Conservation (phyloP, 1,140 invertebrate species). For the Plutomurus gul region DNA sequence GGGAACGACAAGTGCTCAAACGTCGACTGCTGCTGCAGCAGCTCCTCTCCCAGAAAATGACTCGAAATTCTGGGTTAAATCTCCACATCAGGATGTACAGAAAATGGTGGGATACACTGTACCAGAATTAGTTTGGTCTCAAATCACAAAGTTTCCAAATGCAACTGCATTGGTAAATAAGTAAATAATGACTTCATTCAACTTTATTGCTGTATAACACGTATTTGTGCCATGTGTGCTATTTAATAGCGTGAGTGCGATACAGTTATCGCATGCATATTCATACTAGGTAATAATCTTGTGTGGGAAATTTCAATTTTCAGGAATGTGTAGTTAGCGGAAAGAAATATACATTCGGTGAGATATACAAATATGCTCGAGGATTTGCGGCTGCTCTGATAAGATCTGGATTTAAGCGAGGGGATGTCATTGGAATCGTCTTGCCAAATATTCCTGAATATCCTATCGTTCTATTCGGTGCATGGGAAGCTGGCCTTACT, state of each 20-base stretch:
- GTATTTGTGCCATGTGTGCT: too few relatives aligned
- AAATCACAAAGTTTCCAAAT: background rate
- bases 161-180: background rate
- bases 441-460: constrained; percentile 61
- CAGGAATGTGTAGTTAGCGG: constrained; percentile 43
- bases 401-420: constrained; percentile 57
- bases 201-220: too few relatives aligned
- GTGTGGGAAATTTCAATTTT: background rate
- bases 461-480: constrained; percentile 58
- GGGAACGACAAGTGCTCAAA: background rate
- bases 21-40: background rate
- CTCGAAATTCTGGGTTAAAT: constrained; percentile 33
- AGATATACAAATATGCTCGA: constrained; percentile 32
- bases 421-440: constrained; percentile 59
- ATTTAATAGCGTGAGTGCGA: too few relatives aligned
- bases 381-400: constrained; percentile 43
- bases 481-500: constrained; percentile 56
- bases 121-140: constrained; percentile 23
- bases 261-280: background rate
- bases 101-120: background rate
- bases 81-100: constrained; percentile 15
- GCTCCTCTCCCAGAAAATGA: background rate
- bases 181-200: too few relatives aligned
- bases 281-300: background rate
- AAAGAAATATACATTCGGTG: constrained; percentile 33